Conservation (phyloP, 2,113 vertebrate genomes). For the Passer domesticus region DNA sequence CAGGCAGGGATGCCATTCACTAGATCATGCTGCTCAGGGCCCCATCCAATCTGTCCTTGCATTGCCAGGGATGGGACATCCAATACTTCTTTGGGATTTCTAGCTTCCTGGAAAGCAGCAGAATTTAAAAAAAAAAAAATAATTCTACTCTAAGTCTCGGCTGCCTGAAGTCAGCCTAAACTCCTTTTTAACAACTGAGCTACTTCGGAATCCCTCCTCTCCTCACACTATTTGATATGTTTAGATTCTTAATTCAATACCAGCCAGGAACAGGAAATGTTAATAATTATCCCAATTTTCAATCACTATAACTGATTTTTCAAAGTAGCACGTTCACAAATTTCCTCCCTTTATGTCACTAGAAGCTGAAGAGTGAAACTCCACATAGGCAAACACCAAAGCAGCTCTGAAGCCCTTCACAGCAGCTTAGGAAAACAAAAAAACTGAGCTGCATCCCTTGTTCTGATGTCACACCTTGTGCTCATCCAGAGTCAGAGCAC, state of each 20-base stretch:
- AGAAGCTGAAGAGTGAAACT: not conserved
- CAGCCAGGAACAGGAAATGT: not conserved
- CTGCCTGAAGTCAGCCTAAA: not conserved
- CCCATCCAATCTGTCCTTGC: not conserved
- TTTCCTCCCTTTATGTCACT: not conserved
- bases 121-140: not conserved
- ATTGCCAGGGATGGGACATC: not conserved
- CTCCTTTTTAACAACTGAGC: not conserved
- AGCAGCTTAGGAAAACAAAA: not conserved
- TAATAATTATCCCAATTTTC: constrained; percentile 2
- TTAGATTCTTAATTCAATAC: not conserved
- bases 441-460: not conserved
- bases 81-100: not conserved
- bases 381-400: not conserved
- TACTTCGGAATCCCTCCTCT: not conserved
- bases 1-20: not conserved
- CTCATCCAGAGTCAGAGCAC: not conserved
- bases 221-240: not conserved
- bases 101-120: not conserved
- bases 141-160: not conserved
- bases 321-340: not conserved
- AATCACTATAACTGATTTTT: not conserved
- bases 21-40: not conserved
- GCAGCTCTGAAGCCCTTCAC: not conserved
- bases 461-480: not conserved